phyloP scores from a whole-genome alignment of 2,113 vertebrate species.

The Upupa epops region DNA sequence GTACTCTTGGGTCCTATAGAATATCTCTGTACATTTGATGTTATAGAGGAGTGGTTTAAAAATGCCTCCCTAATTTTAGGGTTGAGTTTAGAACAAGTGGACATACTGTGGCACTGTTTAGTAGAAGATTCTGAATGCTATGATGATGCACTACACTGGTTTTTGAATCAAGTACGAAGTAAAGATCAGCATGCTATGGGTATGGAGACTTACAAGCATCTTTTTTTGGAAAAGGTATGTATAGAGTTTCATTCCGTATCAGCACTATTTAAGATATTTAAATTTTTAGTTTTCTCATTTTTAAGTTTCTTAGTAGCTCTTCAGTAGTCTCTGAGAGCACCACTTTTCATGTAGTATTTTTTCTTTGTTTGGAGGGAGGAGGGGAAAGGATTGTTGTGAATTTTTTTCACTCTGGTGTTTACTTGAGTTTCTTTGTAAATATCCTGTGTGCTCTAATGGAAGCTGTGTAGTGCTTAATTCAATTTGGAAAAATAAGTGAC shows the following conservation, averaged over 20 bases:
- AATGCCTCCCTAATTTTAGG: conserved; percentile 73
- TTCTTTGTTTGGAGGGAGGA: not conserved
- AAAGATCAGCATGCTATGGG: conserved; percentile 99
- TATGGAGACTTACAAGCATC: conserved; percentile 99
- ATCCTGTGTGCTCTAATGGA: not conserved
- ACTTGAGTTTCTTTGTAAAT: not conserved
- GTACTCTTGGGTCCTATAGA: not conserved
- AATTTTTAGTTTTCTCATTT: not conserved
- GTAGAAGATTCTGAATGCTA: conserved; percentile 97
- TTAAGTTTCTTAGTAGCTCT: not conserved
- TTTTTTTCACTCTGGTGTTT: not conserved
- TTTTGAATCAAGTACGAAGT: conserved; percentile 98
- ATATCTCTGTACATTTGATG: not conserved
- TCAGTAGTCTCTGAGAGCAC: not conserved
- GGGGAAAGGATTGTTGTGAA: not conserved
- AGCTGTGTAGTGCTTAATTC: not conserved
- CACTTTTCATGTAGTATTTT: not conserved
- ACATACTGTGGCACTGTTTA: conserved; percentile 98
- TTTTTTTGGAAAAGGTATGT: conserved; percentile 96
- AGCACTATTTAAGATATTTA: not conserved
- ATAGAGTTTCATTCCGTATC: not conserved
- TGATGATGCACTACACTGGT: conserved; percentile 97
- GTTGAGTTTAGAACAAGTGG: conserved; percentile 97
- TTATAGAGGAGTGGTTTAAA: not conserved
- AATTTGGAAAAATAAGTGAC: not conserved